Conservation (phyloP, 2,113 vertebrate genomes). For the Pterocles orientalis region DNA sequence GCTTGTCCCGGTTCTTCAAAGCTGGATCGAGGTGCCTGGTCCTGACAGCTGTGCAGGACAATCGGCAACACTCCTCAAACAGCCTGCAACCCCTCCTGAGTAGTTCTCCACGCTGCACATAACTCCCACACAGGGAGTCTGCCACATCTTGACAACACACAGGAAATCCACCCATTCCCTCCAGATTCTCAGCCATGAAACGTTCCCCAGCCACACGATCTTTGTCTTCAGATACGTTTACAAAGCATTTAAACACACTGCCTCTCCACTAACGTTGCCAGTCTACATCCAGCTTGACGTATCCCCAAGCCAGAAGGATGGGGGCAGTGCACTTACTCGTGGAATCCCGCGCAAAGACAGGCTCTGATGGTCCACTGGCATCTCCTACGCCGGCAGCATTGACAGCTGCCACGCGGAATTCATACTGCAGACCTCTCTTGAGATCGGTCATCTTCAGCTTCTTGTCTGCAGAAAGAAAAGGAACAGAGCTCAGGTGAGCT, state of each 20-base stretch:
- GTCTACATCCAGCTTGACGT: background rate
- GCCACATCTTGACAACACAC: background rate
- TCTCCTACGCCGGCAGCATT: conserved; percentile 85
- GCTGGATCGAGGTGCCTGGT: background rate
- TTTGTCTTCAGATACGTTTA: background rate
- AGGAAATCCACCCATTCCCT: background rate
- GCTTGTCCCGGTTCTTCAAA: background rate
- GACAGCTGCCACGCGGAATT: conserved; percentile 88
- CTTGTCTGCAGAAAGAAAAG: conserved; percentile 72
- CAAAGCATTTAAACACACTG: background rate
- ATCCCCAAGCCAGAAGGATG: background rate
- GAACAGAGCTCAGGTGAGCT: background rate
- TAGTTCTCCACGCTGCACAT: background rate
- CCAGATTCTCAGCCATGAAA: background rate
- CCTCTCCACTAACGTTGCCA: background rate
- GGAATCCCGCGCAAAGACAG: conserved; percentile 82
- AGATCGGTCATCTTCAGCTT: conserved; percentile 76
- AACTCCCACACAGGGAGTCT: background rate
- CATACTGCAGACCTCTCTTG: conserved; percentile 85
- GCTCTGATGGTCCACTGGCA: conserved; percentile 81
- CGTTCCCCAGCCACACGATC: background rate
- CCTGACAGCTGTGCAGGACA: background rate
- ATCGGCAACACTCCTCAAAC: background rate
- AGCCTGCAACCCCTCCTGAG: background rate
- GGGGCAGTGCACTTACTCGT: conserved; percentile 74